Base-by-base conservation (phyloP, 2,113 vertebrate species). In the Cinclus mexicanus region DNA sequence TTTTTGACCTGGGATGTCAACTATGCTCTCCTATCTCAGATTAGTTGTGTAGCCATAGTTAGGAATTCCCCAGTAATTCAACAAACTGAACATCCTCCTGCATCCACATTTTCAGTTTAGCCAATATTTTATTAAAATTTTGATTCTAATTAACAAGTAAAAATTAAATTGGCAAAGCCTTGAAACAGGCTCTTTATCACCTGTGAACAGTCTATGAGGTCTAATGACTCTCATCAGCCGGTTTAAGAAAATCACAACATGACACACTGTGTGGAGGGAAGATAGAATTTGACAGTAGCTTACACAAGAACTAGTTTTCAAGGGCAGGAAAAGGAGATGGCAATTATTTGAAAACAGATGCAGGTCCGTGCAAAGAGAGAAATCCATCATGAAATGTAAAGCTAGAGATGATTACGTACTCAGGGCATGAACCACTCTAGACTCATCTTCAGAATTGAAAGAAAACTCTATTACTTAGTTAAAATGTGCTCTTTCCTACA, bases 401-500 rank as follows among this genome's bases (percentile, higher is more conserved):
- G 83, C 26, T 75, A 74, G 82, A 77, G 75, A 49, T 44, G 26
- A 76, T 92, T 90, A 60, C 1, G 4, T 70, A 87, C 85, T 90
- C 82, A n/a, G 55, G n/a, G 50, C 90, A 83, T 68, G 78, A 94
- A 81, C 85, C 46, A 83, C 84, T 74, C 47, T 79, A 93, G 82
- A 20, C 47, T 90, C 50, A 55, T 88, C 49, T 77, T 93, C 60
- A 75, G 71, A 67, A 80, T 0, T 72, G 84, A 93, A 95, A 86
- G 81, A 83, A 93, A 83, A 83, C 44, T 57, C 69, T 65, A 61
- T 75, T 87, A 90, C 59, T 63, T 86, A 39, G 70, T 64, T 59
- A 91, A 85, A 94, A 81, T 17, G 24, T 33, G 8, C 24, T 80
- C 14, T 90, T 25, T 63, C 42, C 67, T 79, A 50, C 49, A 31